Evolutionary conservation across 2,888 invertebrate species (phyloP), one percentile per base, ranked within the genome.

Genomic region (Himalopsyche japonica): DNA sequence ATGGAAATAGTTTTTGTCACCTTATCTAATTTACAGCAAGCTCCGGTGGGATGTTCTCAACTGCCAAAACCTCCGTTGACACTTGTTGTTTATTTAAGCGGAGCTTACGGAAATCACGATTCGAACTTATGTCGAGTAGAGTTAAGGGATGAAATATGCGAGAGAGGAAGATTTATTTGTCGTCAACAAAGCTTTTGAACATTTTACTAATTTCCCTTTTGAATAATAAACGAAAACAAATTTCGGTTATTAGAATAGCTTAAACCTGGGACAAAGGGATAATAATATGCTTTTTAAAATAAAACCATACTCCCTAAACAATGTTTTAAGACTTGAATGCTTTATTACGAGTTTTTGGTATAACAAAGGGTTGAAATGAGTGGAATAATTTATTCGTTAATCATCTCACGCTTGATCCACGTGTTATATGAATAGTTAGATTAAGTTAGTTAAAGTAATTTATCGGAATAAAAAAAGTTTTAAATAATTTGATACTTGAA

Each of bases 1-100:
- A 84, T 81, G 30, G 48, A 83, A 83, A 85, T 81, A 81, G 83
- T 83, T 85, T 85, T 85, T 85, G 85, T 83, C 81, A 81, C 82
- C 81, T 85, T 83, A 83, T 81, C 81, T 85, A 85, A 82, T 79
- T 82, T 79, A 37, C 70, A 81, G 43, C 77, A 24, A 37, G 43
- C 77, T 77, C 77, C 77, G 77, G 43, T 77, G 77, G 77, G 77
- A 77, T 70, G 70, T 70, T 70, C 70, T 70, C 70, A 70, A 70
- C 70, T 70, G 70, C 70, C 70, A 70, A 70, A 70, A 70, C 70
- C 70, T 70, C 27, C 70, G 70, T 70, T 70, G 70, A 70, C 70
- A 70, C 70, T 70, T 70, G 70, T 70, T 70, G 70, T 70, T 70
- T 70, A 70, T 70, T 70, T 70, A 70, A 70, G 70, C 70, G 70